phyloP scores from a whole-genome alignment of 2,797 vertebrate species.

The Diplodus puntazzo region DNA sequence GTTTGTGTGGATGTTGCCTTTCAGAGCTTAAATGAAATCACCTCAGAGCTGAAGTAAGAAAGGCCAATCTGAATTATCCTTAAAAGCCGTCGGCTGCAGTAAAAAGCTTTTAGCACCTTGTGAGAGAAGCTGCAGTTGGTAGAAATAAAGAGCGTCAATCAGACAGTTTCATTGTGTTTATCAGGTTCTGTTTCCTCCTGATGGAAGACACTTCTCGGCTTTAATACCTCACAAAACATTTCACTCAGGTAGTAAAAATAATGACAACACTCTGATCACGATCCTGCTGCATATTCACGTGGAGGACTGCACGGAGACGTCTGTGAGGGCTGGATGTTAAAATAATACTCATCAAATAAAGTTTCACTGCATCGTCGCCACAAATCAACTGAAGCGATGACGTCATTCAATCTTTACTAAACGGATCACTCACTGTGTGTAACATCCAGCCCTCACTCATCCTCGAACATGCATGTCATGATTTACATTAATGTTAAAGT shows the following conservation, averaged over 20 bases:
- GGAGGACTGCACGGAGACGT: not conserved
- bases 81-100: conserved; percentile 13
- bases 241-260: conserved; percentile 22
- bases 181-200: conserved; percentile 15
- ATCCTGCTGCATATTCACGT: not conserved
- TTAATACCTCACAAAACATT: conserved; percentile 8
- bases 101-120: not conserved
- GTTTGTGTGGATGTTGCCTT: conserved; percentile 4
- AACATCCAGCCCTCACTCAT: not conserved
- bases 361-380: too few relatives aligned
- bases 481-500: not conserved
- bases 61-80: conserved; percentile 30
- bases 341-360: too few relatives aligned
- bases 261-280: not conserved
- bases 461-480: conserved; percentile 14
- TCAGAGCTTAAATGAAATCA: conserved; percentile 29
- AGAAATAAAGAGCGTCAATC: not conserved
- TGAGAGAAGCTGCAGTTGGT: not conserved
- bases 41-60: conserved; percentile 3
- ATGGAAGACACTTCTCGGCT: conserved; percentile 2
- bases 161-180: conserved; percentile 24
- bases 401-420: too few relatives aligned
- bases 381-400: too few relatives aligned
- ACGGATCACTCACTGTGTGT: too few relatives aligned
- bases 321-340: too few relatives aligned